These are phyloP conservation scores for Drosophila nr. perissopoda DNA, from an alignment of 2,888 invertebrate species.

Conservation along the genomic window DNA sequence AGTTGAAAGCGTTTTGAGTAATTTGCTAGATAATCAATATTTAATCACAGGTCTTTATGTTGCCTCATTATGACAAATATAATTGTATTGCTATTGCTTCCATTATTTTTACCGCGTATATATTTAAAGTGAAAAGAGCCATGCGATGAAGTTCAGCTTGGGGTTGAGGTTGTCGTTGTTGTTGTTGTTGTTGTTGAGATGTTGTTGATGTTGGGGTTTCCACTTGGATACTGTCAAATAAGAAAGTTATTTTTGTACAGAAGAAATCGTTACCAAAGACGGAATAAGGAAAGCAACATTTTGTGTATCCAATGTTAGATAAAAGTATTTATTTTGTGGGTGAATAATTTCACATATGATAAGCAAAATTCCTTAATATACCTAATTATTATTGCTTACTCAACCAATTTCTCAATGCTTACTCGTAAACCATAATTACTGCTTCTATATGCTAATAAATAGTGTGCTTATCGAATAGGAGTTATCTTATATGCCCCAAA, in stretches of 20 bases:
- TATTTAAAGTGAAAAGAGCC: constrained; percentile 40
- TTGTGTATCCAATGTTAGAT: neutral
- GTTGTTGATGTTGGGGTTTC: constrained; percentile 17
- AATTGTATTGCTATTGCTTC: constrained; percentile 37
- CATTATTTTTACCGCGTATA: constrained; percentile 13
- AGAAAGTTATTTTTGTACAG: constrained; percentile 22
- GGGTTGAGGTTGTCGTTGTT: constrained; percentile 19
- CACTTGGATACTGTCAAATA: constrained; percentile 7
- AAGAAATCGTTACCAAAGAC: neutral
- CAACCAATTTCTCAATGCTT: neutral
- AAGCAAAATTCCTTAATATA: neutral
- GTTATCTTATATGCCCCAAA: constrained; percentile 5
- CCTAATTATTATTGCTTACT: neutral
- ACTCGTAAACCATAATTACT: neutral
- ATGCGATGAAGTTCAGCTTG: constrained; percentile 41
- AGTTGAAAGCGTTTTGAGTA: constrained; percentile 58
- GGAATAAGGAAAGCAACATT: constrained; percentile 11
- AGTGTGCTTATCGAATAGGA: neutral
- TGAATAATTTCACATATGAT: neutral
- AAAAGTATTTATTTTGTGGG: neutral
- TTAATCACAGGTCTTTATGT: constrained; percentile 65
- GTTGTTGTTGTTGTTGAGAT: neutral
- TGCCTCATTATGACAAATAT: constrained; percentile 59
- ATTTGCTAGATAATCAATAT: constrained; percentile 67
- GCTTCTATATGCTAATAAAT: neutral